Conservation (phyloP, 1,140 invertebrate genomes). For the Vanessa tameamea region DNA sequence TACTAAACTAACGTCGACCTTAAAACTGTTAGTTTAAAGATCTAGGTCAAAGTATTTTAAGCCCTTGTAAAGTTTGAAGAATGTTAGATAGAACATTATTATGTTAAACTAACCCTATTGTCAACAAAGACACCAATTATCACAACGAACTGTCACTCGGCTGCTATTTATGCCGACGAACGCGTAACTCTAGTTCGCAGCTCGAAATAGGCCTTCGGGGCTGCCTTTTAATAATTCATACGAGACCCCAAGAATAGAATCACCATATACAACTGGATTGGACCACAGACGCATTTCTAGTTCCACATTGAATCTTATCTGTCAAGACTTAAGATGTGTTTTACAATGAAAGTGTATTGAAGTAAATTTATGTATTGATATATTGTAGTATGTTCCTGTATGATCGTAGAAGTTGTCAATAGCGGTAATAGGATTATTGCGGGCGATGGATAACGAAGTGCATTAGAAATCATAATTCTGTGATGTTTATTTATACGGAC, state of each 20-base stretch:
- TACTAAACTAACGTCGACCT: no score
- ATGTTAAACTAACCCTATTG: no score
- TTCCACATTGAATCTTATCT: background rate
- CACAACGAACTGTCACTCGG: background rate
- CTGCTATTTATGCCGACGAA: background rate
- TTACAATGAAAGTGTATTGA: background rate
- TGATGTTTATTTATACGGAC: constrained; percentile 6
- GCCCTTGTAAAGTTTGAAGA: no score
- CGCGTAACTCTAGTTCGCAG: constrained; percentile 3
- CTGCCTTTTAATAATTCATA: constrained; percentile 15
- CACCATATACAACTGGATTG: constrained; percentile 10
- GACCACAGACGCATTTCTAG: background rate
- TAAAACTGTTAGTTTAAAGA: no score
- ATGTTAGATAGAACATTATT: no score
- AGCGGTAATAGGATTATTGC: constrained; percentile 14
- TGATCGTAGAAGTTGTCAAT: constrained; percentile 8
- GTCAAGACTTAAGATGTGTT: background rate
- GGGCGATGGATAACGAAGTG: constrained; percentile 10
- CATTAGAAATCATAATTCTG: constrained; percentile 6
- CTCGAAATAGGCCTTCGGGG: constrained; percentile 1
- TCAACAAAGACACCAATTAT: constrained; percentile 5
- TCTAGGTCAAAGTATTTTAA: no score
- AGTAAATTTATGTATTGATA: constrained; percentile 13
- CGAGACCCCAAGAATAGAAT: constrained; percentile 10
- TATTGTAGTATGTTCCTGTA: constrained; percentile 5